Base-by-base conservation (phyloP, 1,140 invertebrate species). In the Micrasema longulum region DNA sequence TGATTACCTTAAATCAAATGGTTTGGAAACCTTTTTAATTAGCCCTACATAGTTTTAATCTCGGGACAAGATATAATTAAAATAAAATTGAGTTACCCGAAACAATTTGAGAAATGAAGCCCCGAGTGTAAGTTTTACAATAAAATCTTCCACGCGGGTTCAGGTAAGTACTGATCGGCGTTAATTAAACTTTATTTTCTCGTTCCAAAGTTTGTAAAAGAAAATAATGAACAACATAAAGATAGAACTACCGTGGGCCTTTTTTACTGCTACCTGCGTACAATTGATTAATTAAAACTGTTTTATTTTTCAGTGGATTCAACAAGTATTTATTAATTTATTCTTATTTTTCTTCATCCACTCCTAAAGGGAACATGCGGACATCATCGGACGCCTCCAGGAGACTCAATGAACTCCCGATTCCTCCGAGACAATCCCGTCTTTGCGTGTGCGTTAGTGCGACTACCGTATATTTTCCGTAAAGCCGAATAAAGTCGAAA, bases 231-330 rank as follows among this genome's bases (percentile, higher is more conserved):
- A 38, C 36, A 5, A 60, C 14, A 52, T 23, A 52, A 60, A 60
- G 9, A 1, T 38, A 35, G 14, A 55, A 36, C 12, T 31, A 12
- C 52, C 12, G 10, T n/a, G 23, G 26, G 26, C 2, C n/a, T 43
- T 16, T 43, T 43, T 43, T 43, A 43, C 41, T 43, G 10, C 3
- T 43, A n/a, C 10, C 41, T 48, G 68, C 71, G 43, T 72, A 65
- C 45, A 53, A 60, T 26, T 72, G 71, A n/a, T n/a, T n/a, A n/a
- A n/a, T n/a, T n/a, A n/a, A n/a, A n/a, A n/a, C n/a, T n/a, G n/a
- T n/a, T n/a, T n/a, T n/a, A n/a, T n/a, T n/a, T n/a, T n/a, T n/a
- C n/a, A n/a, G n/a, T n/a, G n/a, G n/a, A n/a, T n/a, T n/a, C n/a
- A n/a, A n/a, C n/a, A n/a, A n/a, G n/a, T n/a, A n/a, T n/a, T n/a